Evolutionary conservation across 2,797 vertebrate species (phyloP).

Genomic region (Sebastes diaconus): DNA sequence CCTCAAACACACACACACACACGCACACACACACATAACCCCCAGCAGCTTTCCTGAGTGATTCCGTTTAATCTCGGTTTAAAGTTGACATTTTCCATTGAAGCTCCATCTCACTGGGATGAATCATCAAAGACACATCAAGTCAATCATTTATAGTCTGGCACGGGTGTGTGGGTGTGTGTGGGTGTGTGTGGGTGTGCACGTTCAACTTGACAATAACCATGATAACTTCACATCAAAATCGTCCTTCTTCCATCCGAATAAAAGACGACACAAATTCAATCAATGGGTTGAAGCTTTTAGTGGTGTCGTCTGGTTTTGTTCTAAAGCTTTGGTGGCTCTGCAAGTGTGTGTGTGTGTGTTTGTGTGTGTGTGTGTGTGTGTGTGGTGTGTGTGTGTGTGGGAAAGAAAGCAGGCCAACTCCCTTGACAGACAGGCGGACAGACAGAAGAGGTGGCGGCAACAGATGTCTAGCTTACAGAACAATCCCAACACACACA

Average conservation of each 20-base stretch:
- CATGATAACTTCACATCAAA: constrained; percentile 12
- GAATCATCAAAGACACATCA: constrained; percentile 65
- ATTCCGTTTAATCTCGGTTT: constrained; percentile 74
- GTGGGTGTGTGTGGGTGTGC: not conserved
- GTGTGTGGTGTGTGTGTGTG: not conserved
- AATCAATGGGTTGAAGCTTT: constrained; percentile 10
- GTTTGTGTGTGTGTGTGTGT: not conserved
- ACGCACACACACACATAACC: constrained; percentile 8
- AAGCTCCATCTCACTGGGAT: constrained; percentile 53
- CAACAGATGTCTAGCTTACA: constrained; percentile 54
- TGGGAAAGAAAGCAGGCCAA: constrained; percentile 30
- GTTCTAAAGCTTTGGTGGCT: not conserved
- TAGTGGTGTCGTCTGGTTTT: not conserved
- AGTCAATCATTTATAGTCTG: constrained; percentile 64
- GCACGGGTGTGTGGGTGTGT: not conserved
- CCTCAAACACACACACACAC: not conserved
- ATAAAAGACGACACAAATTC: constrained; percentile 10
- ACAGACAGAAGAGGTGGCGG: constrained; percentile 17
- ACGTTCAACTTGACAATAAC: constrained; percentile 21
- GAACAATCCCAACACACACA: constrained; percentile 2
- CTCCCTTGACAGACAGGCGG: constrained; percentile 4
- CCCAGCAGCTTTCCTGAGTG: constrained; percentile 36
- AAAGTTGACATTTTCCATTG: constrained; percentile 69
- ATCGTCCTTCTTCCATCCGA: constrained; percentile 14
- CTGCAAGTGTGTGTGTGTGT: not conserved